Percentiles rank a stretch among this genome's conserved stretches.
phyloP scores from a whole-genome alignment of 2,797 vertebrate genomes.

The Leuciscus waleckii region DNA sequence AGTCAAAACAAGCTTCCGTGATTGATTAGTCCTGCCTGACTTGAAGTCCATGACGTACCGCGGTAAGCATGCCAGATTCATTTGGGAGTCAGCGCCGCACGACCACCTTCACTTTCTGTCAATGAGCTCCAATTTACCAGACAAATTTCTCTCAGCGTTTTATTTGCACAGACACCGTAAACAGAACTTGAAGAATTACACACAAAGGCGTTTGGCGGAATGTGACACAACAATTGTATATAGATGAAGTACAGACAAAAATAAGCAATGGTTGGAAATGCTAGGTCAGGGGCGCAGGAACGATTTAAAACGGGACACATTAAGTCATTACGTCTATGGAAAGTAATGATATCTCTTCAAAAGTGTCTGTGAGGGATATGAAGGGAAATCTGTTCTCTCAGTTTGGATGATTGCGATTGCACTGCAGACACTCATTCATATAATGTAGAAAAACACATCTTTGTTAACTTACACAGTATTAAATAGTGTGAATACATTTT shows the following conservation, averaged over 20 bases:
- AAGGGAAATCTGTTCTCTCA: neutral
- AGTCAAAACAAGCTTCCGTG: constrained; percentile 56
- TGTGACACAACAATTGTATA: constrained; percentile 10
- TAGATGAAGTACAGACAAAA: constrained; percentile 1
- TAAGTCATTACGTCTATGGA: neutral
- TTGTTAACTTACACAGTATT: neutral
- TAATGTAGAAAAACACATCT: no score
- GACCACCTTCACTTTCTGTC: constrained; percentile 33
- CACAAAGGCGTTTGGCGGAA: constrained; percentile 1
- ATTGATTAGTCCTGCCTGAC: constrained; percentile 52
- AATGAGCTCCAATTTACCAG: constrained; percentile 33
- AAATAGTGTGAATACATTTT: neutral
- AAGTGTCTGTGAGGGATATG: neutral
- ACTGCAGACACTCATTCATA: neutral
- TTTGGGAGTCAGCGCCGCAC: constrained; percentile 7
- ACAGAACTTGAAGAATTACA: constrained; percentile 17
- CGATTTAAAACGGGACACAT: neutral
- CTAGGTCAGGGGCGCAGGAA: neutral
- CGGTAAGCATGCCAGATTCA: constrained; percentile 48
- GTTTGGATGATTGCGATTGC: neutral
- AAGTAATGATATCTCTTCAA: neutral
- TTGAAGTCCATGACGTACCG: constrained; percentile 46
- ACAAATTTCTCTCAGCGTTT: constrained; percentile 7
- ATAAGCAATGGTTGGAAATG: constrained; percentile 16
- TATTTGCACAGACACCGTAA: constrained; percentile 13